A percentile compares a stretch with the other conserved stretches of the same genome.
Conservation (phyloP, 2,797 vertebrate species). For the Pempheris klunzingeri region DNA sequence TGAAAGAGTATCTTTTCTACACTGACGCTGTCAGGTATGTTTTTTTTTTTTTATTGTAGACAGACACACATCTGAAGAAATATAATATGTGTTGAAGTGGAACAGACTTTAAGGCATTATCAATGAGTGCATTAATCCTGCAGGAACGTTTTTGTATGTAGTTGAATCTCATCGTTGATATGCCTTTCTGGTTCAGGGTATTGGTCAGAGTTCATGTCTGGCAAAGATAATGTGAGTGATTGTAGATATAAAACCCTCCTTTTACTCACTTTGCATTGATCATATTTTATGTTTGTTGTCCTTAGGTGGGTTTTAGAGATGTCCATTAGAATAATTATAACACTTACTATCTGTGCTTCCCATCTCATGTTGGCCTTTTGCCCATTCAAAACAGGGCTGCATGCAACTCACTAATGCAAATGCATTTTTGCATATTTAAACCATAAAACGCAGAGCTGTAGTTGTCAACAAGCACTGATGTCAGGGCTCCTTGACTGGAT, state of each 20-base stretch:
- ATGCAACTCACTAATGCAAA: not conserved
- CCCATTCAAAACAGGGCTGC: conserved; percentile 4
- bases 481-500: not conserved
- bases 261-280: not conserved
- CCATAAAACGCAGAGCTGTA: not conserved
- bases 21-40: conserved; percentile 92
- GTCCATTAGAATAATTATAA: not conserved
- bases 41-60: not conserved
- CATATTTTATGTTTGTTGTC: not conserved
- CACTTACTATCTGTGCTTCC: not conserved
- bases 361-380: not conserved
- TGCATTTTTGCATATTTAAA: not conserved
- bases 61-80: not conserved
- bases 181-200: not conserved
- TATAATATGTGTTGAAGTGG: not conserved
- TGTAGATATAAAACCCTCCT: not conserved
- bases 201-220: not conserved
- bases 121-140: not conserved
- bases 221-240: not conserved
- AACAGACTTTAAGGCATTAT: not conserved
- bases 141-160: not conserved
- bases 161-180: not conserved
- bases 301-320: not conserved
- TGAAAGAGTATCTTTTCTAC: conserved; percentile 98
- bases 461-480: not conserved